These are phyloP conservation scores for Papilio aristodemus DNA, from an alignment of 1,140 invertebrate genomes.

Conservation along the genomic window DNA sequence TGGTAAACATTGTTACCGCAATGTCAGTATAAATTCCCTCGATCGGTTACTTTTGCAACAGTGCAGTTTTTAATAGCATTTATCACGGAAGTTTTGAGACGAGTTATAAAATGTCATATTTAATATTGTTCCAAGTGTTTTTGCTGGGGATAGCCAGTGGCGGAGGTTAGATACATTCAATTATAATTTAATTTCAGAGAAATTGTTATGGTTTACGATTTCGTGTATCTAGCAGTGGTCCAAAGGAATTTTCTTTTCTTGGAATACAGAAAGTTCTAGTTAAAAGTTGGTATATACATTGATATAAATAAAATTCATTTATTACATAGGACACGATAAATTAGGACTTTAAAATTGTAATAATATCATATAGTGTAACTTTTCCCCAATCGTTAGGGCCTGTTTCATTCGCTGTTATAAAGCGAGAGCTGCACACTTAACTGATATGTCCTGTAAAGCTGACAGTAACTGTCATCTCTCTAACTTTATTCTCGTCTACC, in stretches of 20 bases:
- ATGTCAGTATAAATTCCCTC: constrained; percentile 10
- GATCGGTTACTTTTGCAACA: background rate
- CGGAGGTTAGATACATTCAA: background rate
- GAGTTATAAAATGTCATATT: background rate
- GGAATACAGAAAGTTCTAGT: too few relatives aligned
- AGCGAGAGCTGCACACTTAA: background rate
- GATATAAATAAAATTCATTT: too few relatives aligned
- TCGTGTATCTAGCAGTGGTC: too few relatives aligned
- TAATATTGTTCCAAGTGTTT: constrained; percentile 3
- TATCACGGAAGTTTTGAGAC: background rate
- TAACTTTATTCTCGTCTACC: background rate
- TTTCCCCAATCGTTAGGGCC: background rate
- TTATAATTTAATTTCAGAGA: background rate
- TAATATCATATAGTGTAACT: too few relatives aligned
- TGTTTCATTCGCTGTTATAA: background rate
- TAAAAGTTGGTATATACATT: too few relatives aligned
- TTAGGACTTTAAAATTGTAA: too few relatives aligned
- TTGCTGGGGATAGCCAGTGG: background rate
- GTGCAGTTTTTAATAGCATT: constrained; percentile 11
- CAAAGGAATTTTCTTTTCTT: too few relatives aligned
- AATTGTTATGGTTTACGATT: background rate
- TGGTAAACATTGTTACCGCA: constrained; percentile 1
- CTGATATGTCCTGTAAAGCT: background rate
- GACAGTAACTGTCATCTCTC: background rate
- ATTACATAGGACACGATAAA: too few relatives aligned